These are phyloP conservation scores for Drosophila punjabiensis DNA, from an alignment of 1,140 invertebrate species.

Conservation along the genomic window DNA sequence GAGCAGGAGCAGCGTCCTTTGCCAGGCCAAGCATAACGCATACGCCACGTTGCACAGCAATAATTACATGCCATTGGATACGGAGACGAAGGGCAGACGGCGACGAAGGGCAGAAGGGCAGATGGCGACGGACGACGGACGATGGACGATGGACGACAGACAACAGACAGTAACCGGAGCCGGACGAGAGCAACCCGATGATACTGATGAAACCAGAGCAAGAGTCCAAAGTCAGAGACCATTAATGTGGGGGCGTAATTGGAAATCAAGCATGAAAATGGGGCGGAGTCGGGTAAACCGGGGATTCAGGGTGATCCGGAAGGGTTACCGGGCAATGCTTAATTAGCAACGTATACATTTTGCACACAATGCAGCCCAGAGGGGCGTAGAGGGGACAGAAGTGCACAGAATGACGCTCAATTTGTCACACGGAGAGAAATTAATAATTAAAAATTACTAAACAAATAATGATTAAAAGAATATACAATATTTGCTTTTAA, in stretches of 20 bases:
- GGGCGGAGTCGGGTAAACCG: slow-evolving; percentile 13
- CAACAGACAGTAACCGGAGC: slow-evolving; percentile 8
- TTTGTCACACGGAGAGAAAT: slow-evolving; percentile 8
- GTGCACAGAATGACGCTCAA: background rate
- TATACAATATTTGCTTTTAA: too few relatives aligned
- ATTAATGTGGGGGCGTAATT: slow-evolving; percentile 83
- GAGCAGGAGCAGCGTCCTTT: slow-evolving; percentile 50
- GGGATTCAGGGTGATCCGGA: slow-evolving; percentile 17
- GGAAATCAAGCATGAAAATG: slow-evolving; percentile 61
- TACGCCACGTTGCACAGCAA: slow-evolving; percentile 81
- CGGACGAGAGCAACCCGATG: slow-evolving; percentile 21
- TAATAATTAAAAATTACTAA: too few relatives aligned
- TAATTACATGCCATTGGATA: slow-evolving; percentile 83
- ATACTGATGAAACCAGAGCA: slow-evolving; percentile 20
- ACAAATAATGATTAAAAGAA: too few relatives aligned
- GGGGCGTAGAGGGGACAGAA: background rate
- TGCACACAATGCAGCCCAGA: slow-evolving; percentile 73
- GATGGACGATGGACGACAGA: background rate
- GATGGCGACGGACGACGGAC: background rate
- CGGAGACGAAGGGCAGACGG: slow-evolving; percentile 15
- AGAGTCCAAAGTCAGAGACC: slow-evolving; percentile 52
- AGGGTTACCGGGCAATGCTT: slow-evolving; percentile 64
- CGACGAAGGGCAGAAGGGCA: background rate
- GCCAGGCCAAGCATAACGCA: slow-evolving; percentile 77
- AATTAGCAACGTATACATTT: slow-evolving; percentile 82